phyloP scores from a whole-genome alignment of 2,797 vertebrate genomes.

The Tangara arthus region DNA sequence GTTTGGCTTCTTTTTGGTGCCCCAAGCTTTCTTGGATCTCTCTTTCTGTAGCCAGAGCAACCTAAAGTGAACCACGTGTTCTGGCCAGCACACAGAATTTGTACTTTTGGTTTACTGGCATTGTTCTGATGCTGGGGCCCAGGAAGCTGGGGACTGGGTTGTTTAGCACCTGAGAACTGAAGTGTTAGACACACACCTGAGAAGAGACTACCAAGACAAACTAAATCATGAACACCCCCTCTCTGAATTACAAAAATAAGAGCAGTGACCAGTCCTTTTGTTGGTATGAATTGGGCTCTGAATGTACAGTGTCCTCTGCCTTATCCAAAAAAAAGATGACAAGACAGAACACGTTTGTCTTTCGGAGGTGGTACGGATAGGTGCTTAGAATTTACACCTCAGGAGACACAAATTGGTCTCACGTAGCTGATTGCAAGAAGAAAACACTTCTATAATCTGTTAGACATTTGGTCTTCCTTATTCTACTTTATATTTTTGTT shows the following conservation, averaged over 20 bases:
- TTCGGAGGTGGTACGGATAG: not conserved
- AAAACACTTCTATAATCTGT: not conserved
- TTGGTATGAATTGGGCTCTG: not conserved
- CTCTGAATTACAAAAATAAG: not conserved
- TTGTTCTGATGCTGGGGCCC: not conserved
- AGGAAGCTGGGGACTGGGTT: not conserved
- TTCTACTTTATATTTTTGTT: not conserved
- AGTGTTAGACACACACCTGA: not conserved
- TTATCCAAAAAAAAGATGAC: not conserved
- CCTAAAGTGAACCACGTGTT: rapidly evolving
- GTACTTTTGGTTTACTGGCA: not conserved
- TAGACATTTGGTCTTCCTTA: not conserved
- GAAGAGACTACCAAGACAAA: not conserved
- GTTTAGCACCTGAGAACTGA: not conserved
- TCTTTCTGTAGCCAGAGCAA: not conserved
- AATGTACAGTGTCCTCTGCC: not conserved
- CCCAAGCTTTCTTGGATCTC: not conserved
- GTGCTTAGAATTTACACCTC: not conserved
- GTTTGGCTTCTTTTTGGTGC: not conserved
- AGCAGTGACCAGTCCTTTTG: not conserved
- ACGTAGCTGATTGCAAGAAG: not conserved
- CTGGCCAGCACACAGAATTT: not conserved
- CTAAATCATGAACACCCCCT: not conserved
- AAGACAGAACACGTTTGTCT: rapidly evolving
- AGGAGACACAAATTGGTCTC: not conserved